A percentile compares a stretch with the other conserved stretches of the same genome.
Evolutionary conservation across 2,888 invertebrate species (phyloP).

Genomic region (Helleia helle): DNA sequence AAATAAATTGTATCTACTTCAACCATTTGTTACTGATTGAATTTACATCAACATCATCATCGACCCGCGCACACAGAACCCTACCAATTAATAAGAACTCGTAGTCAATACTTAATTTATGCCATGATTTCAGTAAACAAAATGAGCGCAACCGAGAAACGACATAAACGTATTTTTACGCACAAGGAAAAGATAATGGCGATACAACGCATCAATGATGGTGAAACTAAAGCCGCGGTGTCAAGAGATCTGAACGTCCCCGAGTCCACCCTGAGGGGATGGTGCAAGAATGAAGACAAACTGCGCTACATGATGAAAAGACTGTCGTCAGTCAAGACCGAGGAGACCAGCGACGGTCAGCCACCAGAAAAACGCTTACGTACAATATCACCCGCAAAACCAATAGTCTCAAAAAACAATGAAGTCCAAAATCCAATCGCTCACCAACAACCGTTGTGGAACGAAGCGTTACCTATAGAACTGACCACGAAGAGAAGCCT

Average conservation of each 20-base stretch:
- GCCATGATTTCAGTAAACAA: no score
- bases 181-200: constrained; percentile 87
- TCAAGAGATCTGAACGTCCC: constrained; percentile 90
- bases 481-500: constrained; percentile 56
- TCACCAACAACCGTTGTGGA: constrained; percentile 33
- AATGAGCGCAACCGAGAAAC: constrained; percentile 83
- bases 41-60: no score
- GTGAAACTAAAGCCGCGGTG: constrained; percentile 89
- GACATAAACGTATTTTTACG: constrained; percentile 84
- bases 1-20: no score
- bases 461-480: constrained; percentile 43
- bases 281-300: constrained; percentile 91
- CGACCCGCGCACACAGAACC: no score
- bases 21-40: no score
- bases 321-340: constrained; percentile 81
- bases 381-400: constrained; percentile 53
- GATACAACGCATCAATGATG: constrained; percentile 86
- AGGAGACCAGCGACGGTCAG: constrained; percentile 70
- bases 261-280: constrained; percentile 88
- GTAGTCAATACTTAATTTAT: no score
- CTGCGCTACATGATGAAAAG: constrained; percentile 78
- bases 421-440: no score
- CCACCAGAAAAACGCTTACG: constrained; percentile 59
- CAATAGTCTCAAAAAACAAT: constrained; percentile 41
- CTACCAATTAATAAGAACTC: no score